Conservation (phyloP, 2,797 vertebrate species). For the Paratrypauchen microcephalus region DNA sequence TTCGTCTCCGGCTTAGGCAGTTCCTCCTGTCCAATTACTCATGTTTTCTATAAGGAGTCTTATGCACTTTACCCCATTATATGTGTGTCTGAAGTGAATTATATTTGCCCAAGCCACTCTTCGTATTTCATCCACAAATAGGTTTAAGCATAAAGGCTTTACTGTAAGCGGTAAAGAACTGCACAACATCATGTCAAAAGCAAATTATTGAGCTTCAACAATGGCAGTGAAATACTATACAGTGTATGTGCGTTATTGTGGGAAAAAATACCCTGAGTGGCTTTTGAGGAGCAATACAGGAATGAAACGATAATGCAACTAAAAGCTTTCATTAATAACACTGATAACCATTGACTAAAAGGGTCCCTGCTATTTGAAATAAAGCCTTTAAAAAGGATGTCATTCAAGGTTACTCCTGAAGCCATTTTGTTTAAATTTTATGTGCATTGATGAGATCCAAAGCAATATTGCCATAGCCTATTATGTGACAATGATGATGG, state of each 20-base stretch:
- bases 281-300: constrained; percentile 23
- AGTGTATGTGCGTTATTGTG: background rate
- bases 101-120: constrained; percentile 66
- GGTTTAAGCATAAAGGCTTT: constrained; percentile 69
- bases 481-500: constrained; percentile 60
- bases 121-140: constrained; percentile 67
- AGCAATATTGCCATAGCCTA: constrained; percentile 48
- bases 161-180: constrained; percentile 25
- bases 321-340: constrained; percentile 60
- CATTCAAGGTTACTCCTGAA: constrained; percentile 55
- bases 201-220: constrained; percentile 1
- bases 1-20: constrained; percentile 42
- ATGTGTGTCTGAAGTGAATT: constrained; percentile 65
- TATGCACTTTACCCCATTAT: constrained; percentile 74
- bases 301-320: constrained; percentile 47
- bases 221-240: background rate
- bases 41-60: constrained; percentile 69
- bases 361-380: constrained; percentile 23
- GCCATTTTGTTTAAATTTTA: constrained; percentile 55
- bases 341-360: constrained; percentile 55
- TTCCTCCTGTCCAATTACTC: constrained; percentile 70
- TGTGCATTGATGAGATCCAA: constrained; percentile 56
- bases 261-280: background rate
- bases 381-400: constrained; percentile 31
- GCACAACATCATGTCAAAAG: constrained; percentile 17